Conservation (phyloP, 2,888 invertebrate genomes). For the Parelbella ahira region DNA sequence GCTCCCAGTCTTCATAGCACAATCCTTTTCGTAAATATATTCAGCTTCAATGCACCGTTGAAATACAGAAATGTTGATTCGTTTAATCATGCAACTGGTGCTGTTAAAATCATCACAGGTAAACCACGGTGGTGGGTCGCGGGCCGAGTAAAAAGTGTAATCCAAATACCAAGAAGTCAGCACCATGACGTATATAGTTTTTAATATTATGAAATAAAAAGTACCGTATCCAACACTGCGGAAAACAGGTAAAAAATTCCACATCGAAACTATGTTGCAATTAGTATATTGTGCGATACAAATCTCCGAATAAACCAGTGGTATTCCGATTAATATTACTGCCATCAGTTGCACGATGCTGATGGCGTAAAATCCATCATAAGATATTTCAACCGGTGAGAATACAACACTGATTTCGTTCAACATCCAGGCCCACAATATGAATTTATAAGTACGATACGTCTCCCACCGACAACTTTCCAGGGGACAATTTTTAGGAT, state of each 20-base stretch:
- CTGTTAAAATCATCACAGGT: slow-evolving; percentile 52
- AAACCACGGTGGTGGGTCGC: slow-evolving; percentile 63
- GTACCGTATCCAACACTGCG: slow-evolving; percentile 54
- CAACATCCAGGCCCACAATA: slow-evolving; percentile 64
- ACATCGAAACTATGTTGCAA: slow-evolving; percentile 52
- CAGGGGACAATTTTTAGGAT: slow-evolving; percentile 38
- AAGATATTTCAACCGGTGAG: slow-evolving; percentile 49
- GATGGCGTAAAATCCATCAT: slow-evolving; percentile 53
- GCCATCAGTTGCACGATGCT: slow-evolving; percentile 41
- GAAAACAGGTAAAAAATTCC: slow-evolving; percentile 64
- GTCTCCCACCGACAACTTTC: slow-evolving; percentile 49
- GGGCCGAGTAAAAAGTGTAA: slow-evolving; percentile 53
- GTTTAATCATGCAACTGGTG: slow-evolving; percentile 63
- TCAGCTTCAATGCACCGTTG: slow-evolving; percentile 67
- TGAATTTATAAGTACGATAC: slow-evolving; percentile 51
- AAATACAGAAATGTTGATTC: slow-evolving; percentile 56
- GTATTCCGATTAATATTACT: slow-evolving; percentile 59
- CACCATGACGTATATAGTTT: slow-evolving; percentile 49
- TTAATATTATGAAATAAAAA: slow-evolving; percentile 49
- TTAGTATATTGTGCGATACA: slow-evolving; percentile 66
- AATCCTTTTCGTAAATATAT: slow-evolving; percentile 53
- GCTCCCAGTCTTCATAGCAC: slow-evolving; percentile 64
- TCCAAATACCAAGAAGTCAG: slow-evolving; percentile 58
- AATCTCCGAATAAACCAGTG: slow-evolving; percentile 65
- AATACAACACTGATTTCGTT: slow-evolving; percentile 53